phyloP scores from a whole-genome alignment of 2,113 vertebrate genomes.

The Pogona vitticeps region DNA sequence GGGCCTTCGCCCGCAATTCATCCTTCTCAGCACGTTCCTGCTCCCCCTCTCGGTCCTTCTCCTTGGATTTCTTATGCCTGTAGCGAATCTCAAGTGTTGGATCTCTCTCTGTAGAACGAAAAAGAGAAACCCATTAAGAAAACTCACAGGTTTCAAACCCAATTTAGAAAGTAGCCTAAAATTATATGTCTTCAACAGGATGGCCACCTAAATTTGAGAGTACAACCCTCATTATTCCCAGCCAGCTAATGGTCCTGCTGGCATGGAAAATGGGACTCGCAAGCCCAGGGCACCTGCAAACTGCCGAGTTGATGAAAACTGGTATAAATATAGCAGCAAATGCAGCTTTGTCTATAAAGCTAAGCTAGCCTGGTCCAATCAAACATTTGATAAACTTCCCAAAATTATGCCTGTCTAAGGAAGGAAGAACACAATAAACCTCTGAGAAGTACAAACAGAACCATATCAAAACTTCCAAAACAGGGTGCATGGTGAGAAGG shows the following conservation, averaged over 20 bases:
- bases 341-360: not conserved
- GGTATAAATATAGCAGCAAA: not conserved
- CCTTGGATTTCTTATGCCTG: slow-evolving; percentile 84
- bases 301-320: not conserved
- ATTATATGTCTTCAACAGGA: too few species aligned
- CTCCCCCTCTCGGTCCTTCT: slow-evolving; percentile 75
- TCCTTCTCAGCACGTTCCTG: slow-evolving; percentile 64
- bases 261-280: not conserved
- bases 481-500: too few species aligned
- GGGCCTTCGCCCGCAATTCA: slow-evolving; percentile 60
- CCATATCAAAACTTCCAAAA: not conserved
- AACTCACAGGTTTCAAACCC: not conserved
- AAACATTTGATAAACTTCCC: not conserved
- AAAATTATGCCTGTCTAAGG: not conserved
- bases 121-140: not conserved
- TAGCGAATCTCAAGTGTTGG: slow-evolving; percentile 87
- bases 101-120: slow-evolving; percentile 76
- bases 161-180: not conserved
- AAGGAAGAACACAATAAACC: not conserved
- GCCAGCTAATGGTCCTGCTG: not conserved
- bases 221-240: not conserved
- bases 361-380: not conserved
- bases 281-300: not conserved
- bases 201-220: too few species aligned
- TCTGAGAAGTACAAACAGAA: not conserved